Conservation (phyloP, 2,113 vertebrate species). For the Boleophthalmus pectinirostris region DNA sequence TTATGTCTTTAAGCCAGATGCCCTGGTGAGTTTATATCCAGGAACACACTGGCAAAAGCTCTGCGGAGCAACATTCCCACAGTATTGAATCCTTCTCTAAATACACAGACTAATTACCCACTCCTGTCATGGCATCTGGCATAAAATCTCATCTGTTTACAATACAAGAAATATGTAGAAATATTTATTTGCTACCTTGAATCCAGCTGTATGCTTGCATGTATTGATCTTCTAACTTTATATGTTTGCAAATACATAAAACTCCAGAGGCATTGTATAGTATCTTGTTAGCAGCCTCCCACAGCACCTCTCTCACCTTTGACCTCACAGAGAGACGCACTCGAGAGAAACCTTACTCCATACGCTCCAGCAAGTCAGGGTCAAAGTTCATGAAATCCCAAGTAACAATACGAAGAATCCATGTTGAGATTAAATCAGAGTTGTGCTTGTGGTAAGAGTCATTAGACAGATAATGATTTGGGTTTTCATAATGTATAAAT, state of each 20-base stretch:
- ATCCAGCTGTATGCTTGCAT: too few species aligned
- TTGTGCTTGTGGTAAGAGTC: neutral
- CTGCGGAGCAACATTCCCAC: too few species aligned
- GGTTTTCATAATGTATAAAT: neutral
- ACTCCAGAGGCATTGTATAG: neutral
- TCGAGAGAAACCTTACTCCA: slow-evolving; percentile 7
- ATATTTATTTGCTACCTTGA: too few species aligned
- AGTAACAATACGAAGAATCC: slow-evolving; percentile 14
- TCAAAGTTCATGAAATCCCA: slow-evolving; percentile 26
- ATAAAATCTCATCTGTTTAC: too few species aligned
- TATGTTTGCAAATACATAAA: neutral
- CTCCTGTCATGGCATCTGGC: too few species aligned
- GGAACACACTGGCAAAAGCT: too few species aligned
- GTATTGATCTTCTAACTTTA: too few species aligned
- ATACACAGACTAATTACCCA: too few species aligned
- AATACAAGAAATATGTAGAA: too few species aligned
- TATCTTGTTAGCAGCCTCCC: slow-evolving; percentile 50
- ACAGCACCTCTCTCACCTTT: slow-evolving; percentile 26
- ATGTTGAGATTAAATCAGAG: neutral
- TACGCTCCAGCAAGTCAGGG: slow-evolving; percentile 20
- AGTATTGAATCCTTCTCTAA: too few species aligned
- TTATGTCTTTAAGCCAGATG: too few species aligned
- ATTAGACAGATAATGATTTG: neutral
- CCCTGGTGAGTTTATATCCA: too few species aligned
- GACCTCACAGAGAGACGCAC: slow-evolving; percentile 23